These are phyloP conservation scores for Pica pica DNA, from an alignment of 2,113 vertebrate species.

Conservation along the genomic window DNA sequence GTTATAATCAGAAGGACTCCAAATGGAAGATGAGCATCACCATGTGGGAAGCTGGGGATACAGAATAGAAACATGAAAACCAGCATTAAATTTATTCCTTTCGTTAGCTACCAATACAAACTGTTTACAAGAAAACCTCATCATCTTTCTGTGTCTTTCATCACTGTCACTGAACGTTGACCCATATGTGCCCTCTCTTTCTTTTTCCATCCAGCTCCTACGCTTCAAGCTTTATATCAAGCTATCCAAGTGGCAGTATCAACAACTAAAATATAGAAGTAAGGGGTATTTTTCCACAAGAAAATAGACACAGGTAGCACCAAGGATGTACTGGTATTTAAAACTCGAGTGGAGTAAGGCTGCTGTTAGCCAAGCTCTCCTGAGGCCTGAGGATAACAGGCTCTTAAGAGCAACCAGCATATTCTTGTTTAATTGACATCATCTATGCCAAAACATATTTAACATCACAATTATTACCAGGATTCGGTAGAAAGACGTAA, in stretches of 20 bases:
- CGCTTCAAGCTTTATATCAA: neutral
- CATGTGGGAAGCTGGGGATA: constrained; percentile 31
- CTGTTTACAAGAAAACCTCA: constrained; percentile 51
- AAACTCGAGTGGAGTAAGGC: neutral
- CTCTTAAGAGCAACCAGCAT: neutral
- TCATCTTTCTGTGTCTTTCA: neutral
- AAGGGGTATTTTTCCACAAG: neutral
- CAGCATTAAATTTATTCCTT: constrained; percentile 12
- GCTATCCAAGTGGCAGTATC: neutral
- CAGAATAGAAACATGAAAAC: constrained; percentile 41
- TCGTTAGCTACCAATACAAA: neutral
- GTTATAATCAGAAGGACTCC: constrained; percentile 23
- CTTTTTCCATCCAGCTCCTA: neutral
- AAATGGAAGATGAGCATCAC: constrained; percentile 55
- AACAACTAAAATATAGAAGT: neutral
- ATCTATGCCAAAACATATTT: neutral
- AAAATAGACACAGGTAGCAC: neutral
- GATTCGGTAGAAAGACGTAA: neutral
- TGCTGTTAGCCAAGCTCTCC: neutral
- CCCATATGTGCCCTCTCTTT: neutral
- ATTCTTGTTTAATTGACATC: neutral
- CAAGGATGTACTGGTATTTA: neutral
- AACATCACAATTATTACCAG: neutral
- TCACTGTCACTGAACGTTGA: neutral
- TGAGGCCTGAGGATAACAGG: neutral